Conservation (phyloP, 2,797 vertebrate genomes). For the Pipistrellus pipistrellus region DNA sequence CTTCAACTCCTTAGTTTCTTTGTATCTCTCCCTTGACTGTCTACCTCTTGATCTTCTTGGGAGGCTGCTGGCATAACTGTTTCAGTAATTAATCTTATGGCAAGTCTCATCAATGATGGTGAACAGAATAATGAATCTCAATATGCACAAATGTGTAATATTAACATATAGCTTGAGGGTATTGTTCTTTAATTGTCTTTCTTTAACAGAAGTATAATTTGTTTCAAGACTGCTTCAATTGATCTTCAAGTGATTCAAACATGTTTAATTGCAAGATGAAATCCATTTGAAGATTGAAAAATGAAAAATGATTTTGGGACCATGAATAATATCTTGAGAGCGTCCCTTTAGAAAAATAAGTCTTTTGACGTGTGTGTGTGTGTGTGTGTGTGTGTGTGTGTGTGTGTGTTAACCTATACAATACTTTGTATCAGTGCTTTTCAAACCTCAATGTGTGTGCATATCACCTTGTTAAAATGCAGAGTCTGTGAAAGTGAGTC, state of each 20-base stretch:
- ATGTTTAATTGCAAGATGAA: conserved; percentile 65
- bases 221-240: conserved; percentile 53
- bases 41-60: background rate
- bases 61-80: background rate
- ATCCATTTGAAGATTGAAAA: conserved; percentile 70
- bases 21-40: background rate
- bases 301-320: conserved; percentile 59
- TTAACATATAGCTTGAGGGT: conserved; percentile 74
- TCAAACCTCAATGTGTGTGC: background rate
- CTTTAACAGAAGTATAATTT: conserved; percentile 70
- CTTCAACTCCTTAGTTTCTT: background rate
- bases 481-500: background rate
- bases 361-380: background rate
- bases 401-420: background rate
- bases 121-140: conserved; percentile 78
- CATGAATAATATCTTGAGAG: background rate
- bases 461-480: background rate
- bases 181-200: conserved; percentile 73
- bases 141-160: conserved; percentile 66
- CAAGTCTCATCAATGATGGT: conserved; percentile 62
- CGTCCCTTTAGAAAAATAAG: background rate
- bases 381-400: too few species aligned
- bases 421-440: background rate
- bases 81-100: conserved; percentile 70
- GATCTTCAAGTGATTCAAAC: conserved; percentile 69